A percentile compares a stretch with the other conserved stretches of the same genome.
phyloP scores from a whole-genome alignment of 1,140 invertebrate genomes.

The Spodoptera frugiperda region DNA sequence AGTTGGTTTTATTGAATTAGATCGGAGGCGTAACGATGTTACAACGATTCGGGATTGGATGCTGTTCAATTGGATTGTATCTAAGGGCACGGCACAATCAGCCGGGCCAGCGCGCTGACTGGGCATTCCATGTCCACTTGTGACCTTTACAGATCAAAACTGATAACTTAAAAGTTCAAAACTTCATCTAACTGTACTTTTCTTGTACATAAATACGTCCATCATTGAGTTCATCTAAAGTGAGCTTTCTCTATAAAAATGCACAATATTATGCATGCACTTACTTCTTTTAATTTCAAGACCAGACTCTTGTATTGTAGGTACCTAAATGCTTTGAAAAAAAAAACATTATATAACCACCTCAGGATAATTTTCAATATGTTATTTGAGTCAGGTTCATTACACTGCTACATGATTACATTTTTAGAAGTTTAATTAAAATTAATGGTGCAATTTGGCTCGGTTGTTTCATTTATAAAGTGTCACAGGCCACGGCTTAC shows the following conservation, averaged over 20 bases:
- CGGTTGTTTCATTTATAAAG: conserved; percentile 27
- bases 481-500: conserved; percentile 20
- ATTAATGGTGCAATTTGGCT: conserved; percentile 26
- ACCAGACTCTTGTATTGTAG: no score
- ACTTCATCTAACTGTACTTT: no score
- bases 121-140: neutral
- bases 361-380: no score
- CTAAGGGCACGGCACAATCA: conserved; percentile 2
- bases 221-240: no score
- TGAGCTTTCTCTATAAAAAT: no score
- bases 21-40: conserved; percentile 34
- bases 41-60: conserved; percentile 34
- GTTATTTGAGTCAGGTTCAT: neutral
- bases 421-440: conserved; percentile 29
- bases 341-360: neutral
- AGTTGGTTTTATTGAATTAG: conserved; percentile 42
- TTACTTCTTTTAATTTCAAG: no score
- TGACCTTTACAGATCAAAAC: no score
- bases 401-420: conserved; percentile 5
- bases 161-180: no score
- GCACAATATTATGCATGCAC: no score
- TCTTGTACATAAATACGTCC: no score
- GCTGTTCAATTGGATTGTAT: conserved; percentile 28
- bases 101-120: neutral
- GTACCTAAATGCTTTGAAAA: neutral